Evolutionary conservation across 1,140 invertebrate genomes (phyloP), one percentile per base, ranked within the genome.

Genomic region (Drosophila ananassae): DNA sequence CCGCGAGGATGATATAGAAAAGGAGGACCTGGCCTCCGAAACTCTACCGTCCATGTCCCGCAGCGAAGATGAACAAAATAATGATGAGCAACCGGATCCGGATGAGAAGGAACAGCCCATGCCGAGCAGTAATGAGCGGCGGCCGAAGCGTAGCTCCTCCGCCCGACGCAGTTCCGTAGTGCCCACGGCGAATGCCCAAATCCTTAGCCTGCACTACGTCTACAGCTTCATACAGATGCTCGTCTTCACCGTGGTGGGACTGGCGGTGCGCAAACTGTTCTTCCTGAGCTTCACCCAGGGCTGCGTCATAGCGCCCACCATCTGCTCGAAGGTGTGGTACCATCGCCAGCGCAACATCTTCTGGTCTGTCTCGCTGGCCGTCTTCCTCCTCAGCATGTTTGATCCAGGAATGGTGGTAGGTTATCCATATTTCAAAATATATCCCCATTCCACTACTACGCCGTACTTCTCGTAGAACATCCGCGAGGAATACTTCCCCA

Each of bases 221-320:
- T 92, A 91, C 62, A 91, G 89, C 61, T 80, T 92, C 24, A 59
- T 89, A 51, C 91, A 92, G 32, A 89, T 91, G 82, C 22, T 75
- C 9, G 59, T 91, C 25, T 90, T 92, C 57, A 79, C 85, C 0
- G 13, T 87, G 2, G 54, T 92, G n/a, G 91, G 90, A 0, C 73
- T 91, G 5, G 55, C 76, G 30, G 79, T 92, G 48, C 84, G 79
- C 41, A 92, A 92, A 64, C 66, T 92, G 25, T 92, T 92, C 72
- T 92, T 91, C 60, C 66, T 92, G 5, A 83, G 90, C 56, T 92
- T 90, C 25, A 92, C 91, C 4, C 91, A 90, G 60, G 84, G 91
- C 59, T 92, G 91, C 71, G 74, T 92, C 12, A 79, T 92, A 55
- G 90, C 90, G 34, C 84, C 91, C 2, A 91, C 91, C 12, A 58